Base-by-base conservation (phyloP, 92 coral and sea anemone species). In the Ricordea florida region DNA sequence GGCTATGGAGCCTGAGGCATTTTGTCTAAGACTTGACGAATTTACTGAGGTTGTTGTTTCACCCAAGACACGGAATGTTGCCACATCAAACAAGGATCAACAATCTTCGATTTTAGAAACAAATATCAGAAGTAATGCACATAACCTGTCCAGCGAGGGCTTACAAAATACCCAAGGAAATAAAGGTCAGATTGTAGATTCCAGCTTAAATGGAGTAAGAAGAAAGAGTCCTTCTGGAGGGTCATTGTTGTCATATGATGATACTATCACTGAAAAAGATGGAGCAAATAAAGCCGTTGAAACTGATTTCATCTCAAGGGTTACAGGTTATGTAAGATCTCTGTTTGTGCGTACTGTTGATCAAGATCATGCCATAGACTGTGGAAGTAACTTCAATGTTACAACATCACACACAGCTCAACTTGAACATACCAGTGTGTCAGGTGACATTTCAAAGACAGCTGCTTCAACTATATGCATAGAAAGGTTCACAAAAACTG, bases 21-120 rank as follows among this genome's bases (percentile, higher is more conserved):
- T 44, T 5, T 94, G 93, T 68, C 73, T 84, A 21, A 79, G 80
- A 41, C 74, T 94, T 36, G 96, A 92, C 33, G 96, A 94, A 76
- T 89, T 88, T 47, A 92, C 98, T 6, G 96, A 94, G 50, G 91
- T 94, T n/a, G 60, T 85, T 23, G 58, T 94, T 26, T 68, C 93
- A 10, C 90, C 94, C 32, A 86, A 83, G 66, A 29, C 69, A 66
- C 82, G 92, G 43, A 30, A 23, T 66, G 36, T 64, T 15, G 5
- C 63, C 27, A 21, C 27, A 10, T 8, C 38, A 26, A 52, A 69
- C 27, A 38, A 18, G 27, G 18, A 4, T 0, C 51, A 28, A 28
- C 40, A 53, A 20, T 4, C 24, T 40, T 6, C 52, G 2, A 24
- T 27, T 40, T 10, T 31, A 43, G 31, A 29, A 45, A n/a, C 10